Evolutionary conservation across 35 echinoderm and acorn worm genomes (phyloP).

Genomic region (Hemicentrotus pulcherrimus): DNA sequence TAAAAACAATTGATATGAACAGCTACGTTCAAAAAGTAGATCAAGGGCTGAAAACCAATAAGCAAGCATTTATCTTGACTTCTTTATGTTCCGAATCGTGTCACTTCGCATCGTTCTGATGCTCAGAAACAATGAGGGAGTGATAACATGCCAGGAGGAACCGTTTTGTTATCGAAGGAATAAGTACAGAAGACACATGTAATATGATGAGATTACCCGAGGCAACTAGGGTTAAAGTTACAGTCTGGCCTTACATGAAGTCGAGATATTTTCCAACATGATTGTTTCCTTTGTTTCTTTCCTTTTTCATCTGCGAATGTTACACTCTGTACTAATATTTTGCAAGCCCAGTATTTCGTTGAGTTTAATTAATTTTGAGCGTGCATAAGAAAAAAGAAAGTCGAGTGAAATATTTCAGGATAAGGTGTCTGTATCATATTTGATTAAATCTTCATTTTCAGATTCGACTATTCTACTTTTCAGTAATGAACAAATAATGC

Average conservation of each 20-base stretch:
- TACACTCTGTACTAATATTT: no score
- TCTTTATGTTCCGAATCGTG: background rate
- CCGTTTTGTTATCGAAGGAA: background rate
- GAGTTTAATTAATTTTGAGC: no score
- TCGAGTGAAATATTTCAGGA: no score
- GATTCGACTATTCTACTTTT: no score
- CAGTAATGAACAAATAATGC: no score
- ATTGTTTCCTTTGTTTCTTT: no score
- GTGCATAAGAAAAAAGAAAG: no score
- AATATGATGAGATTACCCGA: background rate
- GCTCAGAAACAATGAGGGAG: background rate
- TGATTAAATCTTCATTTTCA: no score
- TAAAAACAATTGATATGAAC: background rate
- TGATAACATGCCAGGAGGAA: background rate
- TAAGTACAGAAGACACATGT: background rate
- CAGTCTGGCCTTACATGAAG: background rate
- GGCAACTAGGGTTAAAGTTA: background rate
- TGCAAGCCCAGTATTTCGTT: no score
- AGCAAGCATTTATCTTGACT: background rate
- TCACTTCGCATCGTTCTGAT: background rate
- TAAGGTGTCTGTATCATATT: no score
- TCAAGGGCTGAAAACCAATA: constrained; percentile 1
- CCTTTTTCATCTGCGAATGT: no score
- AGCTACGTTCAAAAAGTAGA: background rate
- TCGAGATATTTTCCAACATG: background rate